A percentile compares a stretch with the other conserved stretches of the same genome.
phyloP scores from a whole-genome alignment of 2,888 invertebrate genomes.

The Lepidocyrtoides sp. region DNA sequence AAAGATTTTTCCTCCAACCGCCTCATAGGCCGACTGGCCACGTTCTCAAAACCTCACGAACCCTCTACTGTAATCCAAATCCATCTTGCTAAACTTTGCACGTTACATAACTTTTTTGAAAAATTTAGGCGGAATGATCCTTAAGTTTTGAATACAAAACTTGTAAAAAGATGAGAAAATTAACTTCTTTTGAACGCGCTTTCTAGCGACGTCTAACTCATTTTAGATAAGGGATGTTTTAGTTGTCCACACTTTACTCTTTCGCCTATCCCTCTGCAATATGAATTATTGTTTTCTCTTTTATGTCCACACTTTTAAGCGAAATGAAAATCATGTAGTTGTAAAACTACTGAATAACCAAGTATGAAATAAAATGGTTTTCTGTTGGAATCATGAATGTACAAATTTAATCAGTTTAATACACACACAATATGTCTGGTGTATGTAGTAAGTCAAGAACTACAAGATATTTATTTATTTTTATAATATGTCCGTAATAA shows the following conservation, averaged over 20 bases:
- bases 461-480: slow-evolving; percentile 65
- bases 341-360: not conserved
- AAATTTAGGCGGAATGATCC: not conserved
- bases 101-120: not conserved
- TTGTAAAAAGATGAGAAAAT: too few relatives aligned
- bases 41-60: not conserved
- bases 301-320: not conserved
- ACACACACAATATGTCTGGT: not conserved
- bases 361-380: not conserved
- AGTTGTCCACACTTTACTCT: too few relatives aligned
- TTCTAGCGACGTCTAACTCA: too few relatives aligned
- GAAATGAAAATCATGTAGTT: not conserved
- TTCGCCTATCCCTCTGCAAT: too few relatives aligned
- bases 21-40: not conserved
- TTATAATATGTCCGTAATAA: slow-evolving; percentile 50
- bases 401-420: slow-evolving; percentile 72
- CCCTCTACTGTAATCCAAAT: not conserved
- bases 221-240: too few relatives aligned
- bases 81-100: not conserved
- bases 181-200: too few relatives aligned
- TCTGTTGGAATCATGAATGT: slow-evolving; percentile 27
- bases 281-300: too few relatives aligned
- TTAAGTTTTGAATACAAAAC: too few relatives aligned
- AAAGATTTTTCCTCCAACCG: not conserved
- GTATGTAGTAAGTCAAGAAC: not conserved